Percentiles rank a stretch among this genome's conserved stretches.
These are phyloP conservation scores for Theristicus caerulescens DNA, from an alignment of 2,113 vertebrate species.

Conservation along the genomic window DNA sequence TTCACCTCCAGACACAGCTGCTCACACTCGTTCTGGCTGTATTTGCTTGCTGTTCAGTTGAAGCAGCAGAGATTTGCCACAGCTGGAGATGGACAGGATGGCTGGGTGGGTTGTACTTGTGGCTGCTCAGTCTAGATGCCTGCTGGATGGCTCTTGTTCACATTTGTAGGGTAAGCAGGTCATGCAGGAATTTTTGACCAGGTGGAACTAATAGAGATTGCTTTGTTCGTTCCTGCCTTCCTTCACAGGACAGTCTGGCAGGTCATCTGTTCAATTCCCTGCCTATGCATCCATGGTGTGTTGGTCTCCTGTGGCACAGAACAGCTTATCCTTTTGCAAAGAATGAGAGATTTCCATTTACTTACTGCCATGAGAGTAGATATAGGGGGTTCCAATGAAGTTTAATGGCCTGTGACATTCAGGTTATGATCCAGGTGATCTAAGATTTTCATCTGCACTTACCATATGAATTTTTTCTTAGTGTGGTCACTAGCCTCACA, in stretches of 20 bases:
- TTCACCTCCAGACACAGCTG: not conserved
- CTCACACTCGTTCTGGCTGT: accelerated
- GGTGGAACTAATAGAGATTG: not conserved
- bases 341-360: not conserved
- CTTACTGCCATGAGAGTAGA: not conserved
- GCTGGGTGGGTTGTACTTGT: too few species aligned
- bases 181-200: not conserved
- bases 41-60: not conserved
- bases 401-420: not conserved
- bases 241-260: not conserved
- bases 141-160: not conserved
- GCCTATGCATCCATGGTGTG: accelerated
- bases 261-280: not conserved
- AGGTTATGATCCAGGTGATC: not conserved
- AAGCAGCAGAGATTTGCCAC: not conserved
- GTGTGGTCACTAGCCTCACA: not conserved
- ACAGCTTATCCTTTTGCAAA: not conserved
- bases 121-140: not conserved
- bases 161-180: not conserved
- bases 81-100: not conserved
- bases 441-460: not conserved
- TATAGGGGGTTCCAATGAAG: not conserved
- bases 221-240: not conserved
- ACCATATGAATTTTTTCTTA: accelerated
- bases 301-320: not conserved